Base-by-base conservation (phyloP, 1,140 invertebrate genomes). In the Pachypsylla venusta region DNA sequence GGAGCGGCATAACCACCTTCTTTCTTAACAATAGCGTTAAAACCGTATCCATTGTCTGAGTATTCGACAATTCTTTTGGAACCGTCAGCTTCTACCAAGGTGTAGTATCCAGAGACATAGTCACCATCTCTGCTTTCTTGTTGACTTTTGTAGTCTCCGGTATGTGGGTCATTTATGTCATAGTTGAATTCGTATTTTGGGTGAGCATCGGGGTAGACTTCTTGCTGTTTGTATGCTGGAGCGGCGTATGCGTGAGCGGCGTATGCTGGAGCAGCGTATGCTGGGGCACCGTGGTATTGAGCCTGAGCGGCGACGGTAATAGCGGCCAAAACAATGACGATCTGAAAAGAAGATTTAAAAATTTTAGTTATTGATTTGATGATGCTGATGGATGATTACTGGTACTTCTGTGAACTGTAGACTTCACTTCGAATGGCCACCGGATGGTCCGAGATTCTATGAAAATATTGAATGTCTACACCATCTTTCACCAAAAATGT, bases 61-160 rank as follows among this genome's bases (percentile, higher is more conserved):
- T 59, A 59, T 14, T 59, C 22, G 39, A 59, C 58, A 13, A 59
- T 27, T 20, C 58, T 5, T 14, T 25, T 54, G 42, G 10, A 10
- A 13, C 58, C 58, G 55, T 61, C 60, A 25, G 60, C 25, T 35
- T 61, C 55, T 1, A 58, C 24, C 2, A 61, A 54, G 26, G 57
- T 39, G 56, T 61, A 61, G 2, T 60, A 27, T 22, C 60, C 60
- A 1, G 24, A 30, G 16, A 61, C 60, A 14, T 22, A 19, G n/a
- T 61, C 66, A 4, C 59, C 59, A 28, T 60, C 26, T 20, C 60
- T 25, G 13, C 24, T 58, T 30, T 63, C 61, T 24, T 63, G 35
- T 14, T 55, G 26, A 12, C 25, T 42, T 60, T 66, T 65, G 57
- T 40, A 54, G 60, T 66, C 64, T 22, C 70, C 65, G 65, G 58